phyloP scores from a whole-genome alignment of 2,113 vertebrate species.

The Ivindomyrus marchei region DNA sequence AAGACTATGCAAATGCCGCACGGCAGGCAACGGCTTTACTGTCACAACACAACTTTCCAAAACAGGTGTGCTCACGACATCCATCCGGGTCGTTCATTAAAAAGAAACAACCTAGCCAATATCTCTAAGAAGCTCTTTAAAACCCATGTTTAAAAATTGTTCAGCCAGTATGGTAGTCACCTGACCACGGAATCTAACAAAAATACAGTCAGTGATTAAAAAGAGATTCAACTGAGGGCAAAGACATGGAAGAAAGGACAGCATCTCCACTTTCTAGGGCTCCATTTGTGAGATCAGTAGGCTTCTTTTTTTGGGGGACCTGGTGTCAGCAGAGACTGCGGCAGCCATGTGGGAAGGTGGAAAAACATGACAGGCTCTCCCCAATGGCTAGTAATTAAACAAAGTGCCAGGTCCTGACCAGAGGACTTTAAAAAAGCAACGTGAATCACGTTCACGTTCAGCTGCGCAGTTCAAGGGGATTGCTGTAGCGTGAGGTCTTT shows the following conservation, averaged over 20 bases:
- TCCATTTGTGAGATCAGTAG: neutral
- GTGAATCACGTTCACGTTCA: neutral
- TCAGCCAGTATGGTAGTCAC: neutral
- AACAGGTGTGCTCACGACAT: neutral
- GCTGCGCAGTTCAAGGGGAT: neutral
- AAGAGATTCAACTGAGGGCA: neutral
- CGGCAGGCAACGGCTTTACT: neutral
- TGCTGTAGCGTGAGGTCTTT: neutral
- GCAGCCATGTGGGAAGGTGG: neutral
- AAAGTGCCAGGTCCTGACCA: neutral
- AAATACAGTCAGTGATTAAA: conserved; percentile 1
- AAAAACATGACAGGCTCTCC: neutral
- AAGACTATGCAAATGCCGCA: neutral
- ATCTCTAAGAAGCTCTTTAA: neutral
- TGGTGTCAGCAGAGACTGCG: neutral
- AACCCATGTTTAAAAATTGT: neutral
- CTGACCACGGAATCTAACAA: neutral
- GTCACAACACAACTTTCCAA: neutral
- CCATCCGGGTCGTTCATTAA: neutral
- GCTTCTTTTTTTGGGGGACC: neutral
- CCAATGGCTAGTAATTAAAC: neutral
- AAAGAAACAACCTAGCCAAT: neutral
- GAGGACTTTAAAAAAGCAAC: neutral
- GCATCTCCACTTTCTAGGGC: neutral
- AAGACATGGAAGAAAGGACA: neutral